Conservation (phyloP, 2,888 invertebrate species). For the Belgica antarctica region DNA sequence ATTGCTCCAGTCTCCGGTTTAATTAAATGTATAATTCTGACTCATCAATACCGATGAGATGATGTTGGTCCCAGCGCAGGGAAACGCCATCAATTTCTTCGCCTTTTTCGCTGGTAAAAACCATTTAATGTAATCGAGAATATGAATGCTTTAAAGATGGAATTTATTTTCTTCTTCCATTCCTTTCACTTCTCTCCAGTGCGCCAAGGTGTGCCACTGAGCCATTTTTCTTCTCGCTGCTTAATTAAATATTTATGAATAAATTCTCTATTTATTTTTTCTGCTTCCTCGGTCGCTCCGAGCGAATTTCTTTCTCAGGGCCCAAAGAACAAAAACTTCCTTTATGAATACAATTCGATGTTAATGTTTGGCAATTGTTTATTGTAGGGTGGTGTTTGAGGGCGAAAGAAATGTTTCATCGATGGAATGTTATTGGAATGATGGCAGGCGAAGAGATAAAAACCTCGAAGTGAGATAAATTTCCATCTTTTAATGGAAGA, state of each 20-base stretch:
- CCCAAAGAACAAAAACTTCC: not conserved
- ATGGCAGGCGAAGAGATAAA: no score
- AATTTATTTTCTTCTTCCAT: not conserved
- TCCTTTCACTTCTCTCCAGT: not conserved
- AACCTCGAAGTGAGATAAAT: no score
- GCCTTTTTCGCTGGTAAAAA: conserved; percentile 2
- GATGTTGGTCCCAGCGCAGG: not conserved
- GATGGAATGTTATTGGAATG: no score
- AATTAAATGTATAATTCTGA: conserved; percentile 4
- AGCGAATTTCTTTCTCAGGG: not conserved
- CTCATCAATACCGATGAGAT: conserved; percentile 11
- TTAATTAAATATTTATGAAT: conserved; percentile 15
- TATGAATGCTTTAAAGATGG: conserved; percentile 7
- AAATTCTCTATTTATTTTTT: conserved; percentile 7
- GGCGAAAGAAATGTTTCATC: no score
- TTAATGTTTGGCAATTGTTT: not conserved
- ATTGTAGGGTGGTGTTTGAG: not conserved
- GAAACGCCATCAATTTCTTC: conserved; percentile 4
- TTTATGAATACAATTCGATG: not conserved
- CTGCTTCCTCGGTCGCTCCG: no score
- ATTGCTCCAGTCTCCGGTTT: not conserved
- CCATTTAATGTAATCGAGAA: conserved; percentile 8
- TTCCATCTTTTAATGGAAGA: no score
- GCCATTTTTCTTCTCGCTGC: not conserved
- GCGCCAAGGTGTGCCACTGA: not conserved